Percentiles rank a stretch among this genome's conserved stretches.
phyloP scores from a whole-genome alignment of 2,113 vertebrate genomes.

The Tragulus kanchil region DNA sequence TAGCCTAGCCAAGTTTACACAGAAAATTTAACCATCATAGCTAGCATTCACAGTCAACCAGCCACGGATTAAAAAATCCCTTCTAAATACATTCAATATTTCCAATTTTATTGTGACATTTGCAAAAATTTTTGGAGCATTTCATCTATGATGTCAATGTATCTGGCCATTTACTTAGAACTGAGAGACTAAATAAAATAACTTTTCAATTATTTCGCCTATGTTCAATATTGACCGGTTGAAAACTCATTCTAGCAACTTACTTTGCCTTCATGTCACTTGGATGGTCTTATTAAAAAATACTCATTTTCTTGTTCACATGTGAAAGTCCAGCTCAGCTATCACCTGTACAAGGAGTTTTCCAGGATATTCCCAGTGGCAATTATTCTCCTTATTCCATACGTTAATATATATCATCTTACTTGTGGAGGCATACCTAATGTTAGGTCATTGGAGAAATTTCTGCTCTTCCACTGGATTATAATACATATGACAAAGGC shows the following conservation, averaged over 20 bases:
- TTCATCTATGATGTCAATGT: not conserved
- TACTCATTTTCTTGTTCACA: not conserved
- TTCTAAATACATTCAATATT: not conserved
- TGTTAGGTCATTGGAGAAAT: not conserved
- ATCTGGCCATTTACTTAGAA: not conserved
- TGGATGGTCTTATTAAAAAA: constrained; percentile 44
- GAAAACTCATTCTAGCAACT: constrained; percentile 11
- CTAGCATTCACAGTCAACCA: not conserved
- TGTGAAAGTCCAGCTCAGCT: not conserved
- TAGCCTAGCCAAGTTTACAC: not conserved
- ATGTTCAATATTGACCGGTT: not conserved
- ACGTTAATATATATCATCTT: not conserved
- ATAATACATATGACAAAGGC: not conserved
- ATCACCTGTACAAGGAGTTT: not conserved
- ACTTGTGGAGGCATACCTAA: not conserved
- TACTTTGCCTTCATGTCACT: not conserved
- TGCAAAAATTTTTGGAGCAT: not conserved
- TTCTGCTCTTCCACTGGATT: not conserved
- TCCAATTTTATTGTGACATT: not conserved
- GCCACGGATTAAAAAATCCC: not conserved
- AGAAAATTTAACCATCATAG: not conserved
- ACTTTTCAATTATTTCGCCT: not conserved
- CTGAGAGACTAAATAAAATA: not conserved
- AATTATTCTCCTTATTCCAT: not conserved
- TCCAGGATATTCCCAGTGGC: not conserved